A percentile compares a stretch with the other conserved stretches of the same genome.
These are phyloP conservation scores for Montipora efflorescens DNA, from an alignment of 64 coral and sea anemone genomes.

Conservation along the genomic window DNA sequence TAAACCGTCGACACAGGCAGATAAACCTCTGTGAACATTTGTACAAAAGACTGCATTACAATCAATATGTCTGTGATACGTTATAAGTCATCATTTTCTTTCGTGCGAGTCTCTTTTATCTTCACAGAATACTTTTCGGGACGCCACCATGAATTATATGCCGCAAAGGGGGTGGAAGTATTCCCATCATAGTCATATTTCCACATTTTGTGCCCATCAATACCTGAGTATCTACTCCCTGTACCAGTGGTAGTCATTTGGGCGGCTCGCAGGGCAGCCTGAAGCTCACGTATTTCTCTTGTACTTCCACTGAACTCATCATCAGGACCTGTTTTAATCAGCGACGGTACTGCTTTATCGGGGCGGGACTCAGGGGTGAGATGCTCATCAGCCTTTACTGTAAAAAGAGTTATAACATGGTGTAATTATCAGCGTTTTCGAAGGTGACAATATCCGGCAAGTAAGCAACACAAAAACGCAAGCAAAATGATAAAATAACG, in stretches of 20 bases:
- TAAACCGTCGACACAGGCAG: no score
- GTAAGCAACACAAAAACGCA: no score
- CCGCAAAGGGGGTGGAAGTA: not conserved
- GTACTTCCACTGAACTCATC: slow-evolving; percentile 59
- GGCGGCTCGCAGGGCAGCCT: slow-evolving; percentile 73
- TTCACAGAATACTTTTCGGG: no score
- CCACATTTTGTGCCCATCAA: not conserved
- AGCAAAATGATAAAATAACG: no score
- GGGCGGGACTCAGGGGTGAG: not conserved
- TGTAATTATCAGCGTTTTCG: no score
- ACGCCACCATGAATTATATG: no score
- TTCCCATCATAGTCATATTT: not conserved
- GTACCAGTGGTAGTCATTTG: slow-evolving; percentile 82
- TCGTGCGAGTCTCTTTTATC: no score
- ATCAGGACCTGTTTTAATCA: slow-evolving; percentile 15
- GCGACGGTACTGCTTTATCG: not conserved
- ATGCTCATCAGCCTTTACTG: not conserved
- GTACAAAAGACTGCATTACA: no score
- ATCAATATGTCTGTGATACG: no score
- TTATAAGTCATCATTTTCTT: no score
- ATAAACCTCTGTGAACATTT: no score
- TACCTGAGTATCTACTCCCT: slow-evolving; percentile 55
- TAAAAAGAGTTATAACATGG: not conserved
- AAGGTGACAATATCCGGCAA: no score
- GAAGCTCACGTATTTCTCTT: slow-evolving; percentile 77